Conservation (phyloP, 2,797 vertebrate species). For the Arnoldichthys spilopterus region DNA sequence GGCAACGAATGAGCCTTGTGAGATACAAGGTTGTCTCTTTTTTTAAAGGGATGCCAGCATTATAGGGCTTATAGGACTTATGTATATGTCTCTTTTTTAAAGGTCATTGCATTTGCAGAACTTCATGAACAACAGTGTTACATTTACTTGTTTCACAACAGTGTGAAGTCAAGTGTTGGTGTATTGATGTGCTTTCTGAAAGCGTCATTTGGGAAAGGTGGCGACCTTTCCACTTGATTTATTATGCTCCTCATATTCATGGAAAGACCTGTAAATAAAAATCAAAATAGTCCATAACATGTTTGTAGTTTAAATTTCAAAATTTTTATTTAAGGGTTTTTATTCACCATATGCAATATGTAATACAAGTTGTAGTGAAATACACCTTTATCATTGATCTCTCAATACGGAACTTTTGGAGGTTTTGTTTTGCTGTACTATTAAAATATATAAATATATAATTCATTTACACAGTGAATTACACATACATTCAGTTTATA, state of each 20-base stretch:
- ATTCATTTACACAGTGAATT: neutral
- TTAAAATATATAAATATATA: neutral
- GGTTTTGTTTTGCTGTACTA: neutral
- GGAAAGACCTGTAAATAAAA: neutral
- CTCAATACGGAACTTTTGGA: too few species aligned
- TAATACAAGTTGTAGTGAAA: too few species aligned
- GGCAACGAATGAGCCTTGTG: slow-evolving; percentile 13
- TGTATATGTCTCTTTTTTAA: neutral
- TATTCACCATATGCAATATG: too few species aligned
- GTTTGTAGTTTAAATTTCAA: neutral
- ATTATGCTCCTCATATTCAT: neutral
- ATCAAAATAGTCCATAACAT: neutral
- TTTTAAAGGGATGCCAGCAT: slow-evolving; percentile 1
- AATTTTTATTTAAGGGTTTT: neutral
- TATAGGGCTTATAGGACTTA: neutral
- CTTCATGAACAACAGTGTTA: neutral
- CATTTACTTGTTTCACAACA: slow-evolving; percentile 2
- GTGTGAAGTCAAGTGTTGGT: neutral
- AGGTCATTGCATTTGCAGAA: slow-evolving; percentile 6
- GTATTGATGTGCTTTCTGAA: neutral
- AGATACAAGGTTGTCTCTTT: slow-evolving; percentile 2
- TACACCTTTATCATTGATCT: too few species aligned
- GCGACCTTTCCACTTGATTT: neutral
- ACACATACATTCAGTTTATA: neutral
- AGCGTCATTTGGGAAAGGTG: neutral